Evolutionary conservation across 2,113 vertebrate genomes (phyloP).

Genomic region (Coracopsis vasa): DNA sequence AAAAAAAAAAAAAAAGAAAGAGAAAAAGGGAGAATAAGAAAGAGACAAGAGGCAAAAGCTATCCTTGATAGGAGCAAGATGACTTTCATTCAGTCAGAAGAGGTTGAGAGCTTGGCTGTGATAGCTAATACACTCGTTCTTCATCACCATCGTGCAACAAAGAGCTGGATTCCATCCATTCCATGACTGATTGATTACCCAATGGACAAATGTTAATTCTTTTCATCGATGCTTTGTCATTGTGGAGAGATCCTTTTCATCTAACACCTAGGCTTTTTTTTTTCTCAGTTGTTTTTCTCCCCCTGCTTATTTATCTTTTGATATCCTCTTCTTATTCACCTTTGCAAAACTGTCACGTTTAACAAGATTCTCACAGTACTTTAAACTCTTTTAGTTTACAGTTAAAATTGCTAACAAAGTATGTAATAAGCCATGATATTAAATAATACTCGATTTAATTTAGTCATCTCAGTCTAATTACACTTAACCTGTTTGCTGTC

Average conservation of each 20-base stretch:
- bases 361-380: conserved; percentile 30
- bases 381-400: conserved; percentile 10
- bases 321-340: conserved; percentile 61
- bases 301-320: conserved; percentile 65
- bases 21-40: neutral
- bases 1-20: neutral
- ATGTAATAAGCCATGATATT: conserved; percentile 20
- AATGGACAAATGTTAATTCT: conserved; percentile 92
- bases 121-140: conserved; percentile 75
- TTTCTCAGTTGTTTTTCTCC: neutral
- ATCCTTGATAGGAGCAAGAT: conserved; percentile 80
- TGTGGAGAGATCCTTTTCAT: conserved; percentile 73
- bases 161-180: conserved; percentile 87
- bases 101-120: conserved; percentile 68
- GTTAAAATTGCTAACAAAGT: conserved; percentile 48
- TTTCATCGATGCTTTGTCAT: conserved; percentile 83
- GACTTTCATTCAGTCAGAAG: conserved; percentile 75
- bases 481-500: conserved; percentile 35
- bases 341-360: conserved; percentile 58
- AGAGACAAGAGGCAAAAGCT: neutral
- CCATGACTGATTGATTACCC: conserved; percentile 88
- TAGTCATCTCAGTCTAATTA: conserved; percentile 27
- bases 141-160: conserved; percentile 77
- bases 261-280: conserved; percentile 69
- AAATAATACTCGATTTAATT: conserved; percentile 44